phyloP scores from a whole-genome alignment of 2,888 invertebrate genomes.

The Drosophila merina region DNA sequence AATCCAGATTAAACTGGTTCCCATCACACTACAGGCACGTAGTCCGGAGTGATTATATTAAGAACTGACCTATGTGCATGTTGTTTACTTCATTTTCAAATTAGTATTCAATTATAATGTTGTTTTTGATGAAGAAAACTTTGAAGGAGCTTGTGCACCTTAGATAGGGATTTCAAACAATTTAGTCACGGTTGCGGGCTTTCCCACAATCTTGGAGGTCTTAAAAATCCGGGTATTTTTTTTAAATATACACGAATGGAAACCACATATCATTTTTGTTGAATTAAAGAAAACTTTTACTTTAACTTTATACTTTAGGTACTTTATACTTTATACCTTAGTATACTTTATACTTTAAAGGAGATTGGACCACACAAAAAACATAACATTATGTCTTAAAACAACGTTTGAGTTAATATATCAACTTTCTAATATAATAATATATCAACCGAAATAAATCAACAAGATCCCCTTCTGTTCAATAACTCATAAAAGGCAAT shows the following conservation, averaged over 20 bases:
- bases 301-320: no score
- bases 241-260: no score
- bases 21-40: conserved; percentile 2
- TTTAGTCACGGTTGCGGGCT: neutral
- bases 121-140: neutral
- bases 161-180: neutral
- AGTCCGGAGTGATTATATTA: conserved; percentile 19
- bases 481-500: neutral
- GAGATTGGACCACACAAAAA: no score
- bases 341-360: no score
- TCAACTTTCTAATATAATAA: no score
- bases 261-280: no score
- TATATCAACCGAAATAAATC: no score
- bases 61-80: conserved; percentile 44
- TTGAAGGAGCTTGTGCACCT: conserved; percentile 10
- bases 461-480: neutral
- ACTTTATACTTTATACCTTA: no score
- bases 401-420: no score
- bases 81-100: conserved; percentile 33
- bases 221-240: neutral
- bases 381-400: no score
- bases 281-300: no score
- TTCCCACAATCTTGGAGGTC: neutral
- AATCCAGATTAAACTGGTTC: conserved; percentile 12
- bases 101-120: conserved; percentile 20